Base-by-base conservation (phyloP, 2,888 invertebrate species). In the Drosophila eohydei region DNA sequence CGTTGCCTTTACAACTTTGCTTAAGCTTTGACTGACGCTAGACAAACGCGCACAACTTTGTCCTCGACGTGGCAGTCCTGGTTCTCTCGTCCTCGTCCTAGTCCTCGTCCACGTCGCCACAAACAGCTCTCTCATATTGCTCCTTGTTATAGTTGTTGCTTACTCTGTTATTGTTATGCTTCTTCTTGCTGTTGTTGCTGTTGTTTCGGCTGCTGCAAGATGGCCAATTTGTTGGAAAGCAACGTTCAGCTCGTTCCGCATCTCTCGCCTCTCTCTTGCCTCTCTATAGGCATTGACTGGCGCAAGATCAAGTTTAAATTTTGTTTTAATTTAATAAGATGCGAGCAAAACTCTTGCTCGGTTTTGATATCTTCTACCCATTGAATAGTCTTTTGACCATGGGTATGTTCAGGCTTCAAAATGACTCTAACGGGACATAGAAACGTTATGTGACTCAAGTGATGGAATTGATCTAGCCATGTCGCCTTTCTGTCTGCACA, bases 291-390 rank as follows among this genome's bases (percentile, higher is more conserved):
- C 55, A 41, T 58, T 57, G 58, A 30, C 73, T 72, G 50, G 61
- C 66, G 51, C 66, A 71, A 76, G 84, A 89, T 83, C 89, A 87
- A 83, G 84, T 87, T 89, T 87, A 81, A 89, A 84, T 81, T 87
- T 83, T 58, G 81, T 81, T 83, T 84, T 81, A 83, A 89, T 89
- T 84, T 81, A 84, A 89, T 89, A 78, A 78, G 70, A 78, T 58
- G 66, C 60, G 9, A 40, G 46, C 46, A 36, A 59, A 64, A 54
- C 59, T 56, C 58, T 70, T 38, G 9, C 36, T 52, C 51, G 32
- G 1, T 7, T 26, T 36, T 26, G 36, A 52, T 36, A 52, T 36
- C 36, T 12, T 21, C 4, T 52, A 51, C 34, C 51, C 34, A 34
- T 6, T 11, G 34, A 26, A 12, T 4, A 36, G 2, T 11, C 30